phyloP scores from a whole-genome alignment of 2,888 invertebrate genomes.

The Podabrus alpinus region DNA sequence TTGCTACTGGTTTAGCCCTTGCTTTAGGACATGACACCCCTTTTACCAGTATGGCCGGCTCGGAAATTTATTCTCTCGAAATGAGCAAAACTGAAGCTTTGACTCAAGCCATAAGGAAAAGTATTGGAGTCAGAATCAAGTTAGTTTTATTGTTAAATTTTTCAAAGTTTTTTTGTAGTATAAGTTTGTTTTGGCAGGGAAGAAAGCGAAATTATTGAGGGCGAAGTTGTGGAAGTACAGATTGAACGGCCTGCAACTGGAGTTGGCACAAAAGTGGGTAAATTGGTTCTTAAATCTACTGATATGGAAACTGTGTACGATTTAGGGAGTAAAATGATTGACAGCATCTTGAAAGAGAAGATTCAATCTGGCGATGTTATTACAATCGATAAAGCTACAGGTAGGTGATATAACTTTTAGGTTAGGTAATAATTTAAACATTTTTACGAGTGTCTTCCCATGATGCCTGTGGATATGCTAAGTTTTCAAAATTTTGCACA shows the following conservation, averaged over 20 bases:
- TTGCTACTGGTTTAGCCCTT: conserved; percentile 95
- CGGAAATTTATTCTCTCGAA: conserved; percentile 97
- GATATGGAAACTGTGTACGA: conserved; percentile 99
- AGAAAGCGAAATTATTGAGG: conserved; percentile 98
- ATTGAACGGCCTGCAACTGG: conserved; percentile 94
- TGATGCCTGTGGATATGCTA: no score
- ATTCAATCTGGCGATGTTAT: conserved; percentile 96
- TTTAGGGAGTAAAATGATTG: conserved; percentile 97
- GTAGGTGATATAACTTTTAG: conserved; percentile 69
- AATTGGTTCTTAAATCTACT: conserved; percentile 95
- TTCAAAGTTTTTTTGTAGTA: neutral
- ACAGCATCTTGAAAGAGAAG: conserved; percentile 94
- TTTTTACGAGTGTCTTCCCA: no score
- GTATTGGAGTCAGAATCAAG: conserved; percentile 86
- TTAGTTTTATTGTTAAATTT: conserved; percentile 34
- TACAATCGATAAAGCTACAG: conserved; percentile 98
- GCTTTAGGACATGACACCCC: conserved; percentile 94
- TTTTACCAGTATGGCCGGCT: conserved; percentile 97
- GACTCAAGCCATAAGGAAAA: conserved; percentile 94
- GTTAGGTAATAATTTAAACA: neutral
- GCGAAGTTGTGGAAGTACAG: conserved; percentile 97
- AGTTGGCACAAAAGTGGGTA: conserved; percentile 85
- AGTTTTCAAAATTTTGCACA: neutral
- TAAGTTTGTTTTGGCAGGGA: conserved; percentile 65
- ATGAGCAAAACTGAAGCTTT: conserved; percentile 99